Evolutionary conservation across 2,113 vertebrate species (phyloP), one percentile per base, ranked within the genome.

Genomic region (Abramis brama): DNA sequence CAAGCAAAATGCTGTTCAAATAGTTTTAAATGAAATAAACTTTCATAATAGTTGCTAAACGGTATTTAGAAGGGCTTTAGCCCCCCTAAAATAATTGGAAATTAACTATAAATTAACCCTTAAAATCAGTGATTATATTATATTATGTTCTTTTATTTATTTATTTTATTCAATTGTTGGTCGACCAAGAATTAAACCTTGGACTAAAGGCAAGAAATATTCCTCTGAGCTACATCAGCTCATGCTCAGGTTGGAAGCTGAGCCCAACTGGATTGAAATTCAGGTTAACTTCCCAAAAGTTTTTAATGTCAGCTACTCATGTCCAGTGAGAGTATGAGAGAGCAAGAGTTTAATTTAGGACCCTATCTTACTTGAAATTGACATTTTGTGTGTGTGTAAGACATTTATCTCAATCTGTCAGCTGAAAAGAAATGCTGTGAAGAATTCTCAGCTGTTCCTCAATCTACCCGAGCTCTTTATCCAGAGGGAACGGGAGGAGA

Each of bases 391-490:
- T 55, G 81, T 55, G 59, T 36, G 79, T 68, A 15, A 79, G 50
- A 74, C 76, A 85, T 89, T 74, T 39, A 82, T 82, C 77, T 84
- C 45, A 82, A 47, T 75, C 79, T 71, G 55, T 83, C 77, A n/a
- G 57, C 84, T 45, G 39, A 25, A 68, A 84, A 84, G 64, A 80
- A 79, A 82, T 45, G 55, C 62, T 70, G 55, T 55, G 52, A 71
- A 55, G 80, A 88, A 86, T 86, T 88, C 85, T 81, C 84, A 88
- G 87, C 87, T 88, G 87, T 86, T 88, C 79, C 74, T 86, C 59
- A 88, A 79, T 88, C 45, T 79, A 83, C 75, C 45, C 62, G 4
- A 79, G 64, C 64, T 71, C 80, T 70, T 83, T 84, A 82, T 79
- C 21, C 36, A 70, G 70, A 71, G 64, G 66, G 19, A 83, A 83